phyloP scores from a whole-genome alignment of 1,140 invertebrate species.

The Drosophila mojavensis region DNA sequence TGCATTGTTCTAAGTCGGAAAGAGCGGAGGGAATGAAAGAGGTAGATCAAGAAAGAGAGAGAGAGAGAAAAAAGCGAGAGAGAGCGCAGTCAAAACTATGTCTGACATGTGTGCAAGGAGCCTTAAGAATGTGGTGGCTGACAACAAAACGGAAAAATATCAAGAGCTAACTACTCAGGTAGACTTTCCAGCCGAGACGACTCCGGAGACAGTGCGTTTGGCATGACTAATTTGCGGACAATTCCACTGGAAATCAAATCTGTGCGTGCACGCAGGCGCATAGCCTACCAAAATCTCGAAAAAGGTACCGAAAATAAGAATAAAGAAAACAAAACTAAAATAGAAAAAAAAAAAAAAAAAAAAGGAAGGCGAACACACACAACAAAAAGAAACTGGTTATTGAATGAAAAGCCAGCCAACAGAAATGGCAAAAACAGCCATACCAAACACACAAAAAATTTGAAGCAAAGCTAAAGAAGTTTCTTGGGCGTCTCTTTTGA shows the following conservation, averaged over 20 bases:
- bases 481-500: slow-evolving; percentile 52
- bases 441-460: slow-evolving; percentile 48
- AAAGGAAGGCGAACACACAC: slow-evolving; percentile 29
- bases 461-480: slow-evolving; percentile 64
- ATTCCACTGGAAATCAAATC: slow-evolving; percentile 47
- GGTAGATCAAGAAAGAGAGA: not conserved
- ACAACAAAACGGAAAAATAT: slow-evolving; percentile 37
- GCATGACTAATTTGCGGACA: slow-evolving; percentile 71
- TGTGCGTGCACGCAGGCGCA: slow-evolving; percentile 53
- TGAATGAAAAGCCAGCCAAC: slow-evolving; percentile 77
- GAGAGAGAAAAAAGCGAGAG: not conserved
- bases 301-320: slow-evolving; percentile 23
- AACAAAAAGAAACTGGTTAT: slow-evolving; percentile 76
- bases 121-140: slow-evolving; percentile 27
- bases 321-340: slow-evolving; percentile 2
- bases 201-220: slow-evolving; percentile 34
- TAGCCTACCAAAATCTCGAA: slow-evolving; percentile 20
- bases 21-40: slow-evolving; percentile 13
- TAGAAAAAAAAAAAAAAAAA: slow-evolving; percentile 49
- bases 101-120: slow-evolving; percentile 30
- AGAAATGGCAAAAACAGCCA: slow-evolving; percentile 65
- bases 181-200: slow-evolving; percentile 19
- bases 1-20: slow-evolving; percentile 35
- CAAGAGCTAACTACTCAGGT: slow-evolving; percentile 9
- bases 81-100: slow-evolving; percentile 25